phyloP scores from a whole-genome alignment of 1,140 invertebrate species.

The Chionoecetes opilio region DNA sequence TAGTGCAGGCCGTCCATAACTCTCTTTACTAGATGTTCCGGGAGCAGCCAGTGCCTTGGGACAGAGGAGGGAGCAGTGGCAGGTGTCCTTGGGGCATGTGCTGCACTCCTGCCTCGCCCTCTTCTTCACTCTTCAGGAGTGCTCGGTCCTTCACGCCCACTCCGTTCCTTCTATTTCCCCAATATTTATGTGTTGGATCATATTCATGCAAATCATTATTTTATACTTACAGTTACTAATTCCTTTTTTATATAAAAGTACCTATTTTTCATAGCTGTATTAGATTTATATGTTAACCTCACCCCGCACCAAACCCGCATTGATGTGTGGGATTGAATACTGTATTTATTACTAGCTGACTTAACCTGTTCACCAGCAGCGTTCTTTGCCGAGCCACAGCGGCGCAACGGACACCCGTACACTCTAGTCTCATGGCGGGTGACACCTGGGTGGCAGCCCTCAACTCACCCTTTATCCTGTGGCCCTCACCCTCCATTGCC shows the following conservation, averaged over 20 bases:
- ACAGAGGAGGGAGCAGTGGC: conserved; percentile 17
- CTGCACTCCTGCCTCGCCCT: conserved; percentile 37
- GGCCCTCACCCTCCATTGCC: neutral
- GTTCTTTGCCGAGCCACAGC: neutral
- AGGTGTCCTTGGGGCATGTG: neutral
- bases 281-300: neutral
- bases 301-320: neutral
- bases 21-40: conserved; percentile 49
- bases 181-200: neutral
- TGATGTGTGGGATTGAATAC: neutral
- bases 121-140: conserved; percentile 41
- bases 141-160: conserved; percentile 41
- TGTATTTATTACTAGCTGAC: conserved; percentile 30
- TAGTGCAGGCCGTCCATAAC: conserved; percentile 54
- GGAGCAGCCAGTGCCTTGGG: conserved; percentile 60
- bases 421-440: conserved; percentile 25
- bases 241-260: conserved; percentile 2
- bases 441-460: neutral
- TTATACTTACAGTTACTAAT: conserved; percentile 30
- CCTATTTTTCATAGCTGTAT: neutral
- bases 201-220: conserved; percentile 22
- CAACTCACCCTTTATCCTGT: neutral
- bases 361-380: neutral
- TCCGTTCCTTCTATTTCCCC: conserved; percentile 12
- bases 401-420: neutral